A percentile compares a stretch with the other conserved stretches of the same genome.
Evolutionary conservation across 2,797 vertebrate species (phyloP).

Genomic region (Crocidura indochinensis): DNA sequence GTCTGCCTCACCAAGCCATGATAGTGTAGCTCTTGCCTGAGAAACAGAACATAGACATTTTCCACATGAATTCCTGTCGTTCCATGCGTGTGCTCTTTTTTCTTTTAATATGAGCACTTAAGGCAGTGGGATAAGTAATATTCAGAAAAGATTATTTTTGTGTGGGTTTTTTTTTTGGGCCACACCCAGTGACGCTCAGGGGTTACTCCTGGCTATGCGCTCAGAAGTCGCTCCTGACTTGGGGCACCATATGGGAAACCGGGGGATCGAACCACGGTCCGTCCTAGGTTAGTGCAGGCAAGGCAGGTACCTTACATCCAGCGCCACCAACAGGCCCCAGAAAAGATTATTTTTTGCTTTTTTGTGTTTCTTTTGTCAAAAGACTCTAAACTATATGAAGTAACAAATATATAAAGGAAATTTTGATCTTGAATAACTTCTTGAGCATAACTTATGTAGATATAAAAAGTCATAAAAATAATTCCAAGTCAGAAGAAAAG

Average conservation of each 20-base stretch:
- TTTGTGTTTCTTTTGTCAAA: conserved; percentile 50
- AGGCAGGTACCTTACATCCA: too few relatives aligned
- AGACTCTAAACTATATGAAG: not conserved
- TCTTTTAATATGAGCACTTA: not conserved
- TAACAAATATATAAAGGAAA: too few relatives aligned
- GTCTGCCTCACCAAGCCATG: not conserved
- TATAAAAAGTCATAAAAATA: conserved; percentile 27
- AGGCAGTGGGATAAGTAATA: not conserved
- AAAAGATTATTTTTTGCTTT: not conserved
- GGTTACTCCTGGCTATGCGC: too few relatives aligned
- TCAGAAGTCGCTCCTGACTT: too few relatives aligned
- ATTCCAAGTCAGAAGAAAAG: not conserved
- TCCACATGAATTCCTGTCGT: not conserved
- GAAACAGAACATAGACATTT: not conserved
- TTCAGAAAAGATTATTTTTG: not conserved
- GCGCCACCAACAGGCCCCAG: too few relatives aligned
- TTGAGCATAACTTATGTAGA: not conserved
- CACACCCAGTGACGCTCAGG: too few relatives aligned
- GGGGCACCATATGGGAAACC: too few relatives aligned
- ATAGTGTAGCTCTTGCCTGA: not conserved
- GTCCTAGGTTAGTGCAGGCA: too few relatives aligned
- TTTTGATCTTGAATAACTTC: not conserved
- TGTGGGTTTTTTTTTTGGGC: too few relatives aligned
- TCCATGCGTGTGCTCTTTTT: not conserved
- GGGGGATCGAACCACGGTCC: too few relatives aligned